Conservation (phyloP, 2,797 vertebrate species). For the Gymnothorax reevesii region DNA sequence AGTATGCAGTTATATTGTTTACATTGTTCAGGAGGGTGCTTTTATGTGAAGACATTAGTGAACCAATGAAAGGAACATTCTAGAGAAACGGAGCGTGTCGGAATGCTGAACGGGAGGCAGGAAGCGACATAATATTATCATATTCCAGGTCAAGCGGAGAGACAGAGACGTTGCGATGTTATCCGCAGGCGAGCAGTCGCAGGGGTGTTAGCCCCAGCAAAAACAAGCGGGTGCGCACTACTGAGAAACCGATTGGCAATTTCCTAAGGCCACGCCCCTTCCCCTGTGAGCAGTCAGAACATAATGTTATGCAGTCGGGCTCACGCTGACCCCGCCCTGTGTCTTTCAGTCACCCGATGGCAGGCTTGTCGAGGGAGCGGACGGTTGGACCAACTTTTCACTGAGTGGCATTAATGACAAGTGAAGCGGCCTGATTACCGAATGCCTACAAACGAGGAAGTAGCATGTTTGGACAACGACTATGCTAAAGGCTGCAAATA, state of each 20-base stretch:
- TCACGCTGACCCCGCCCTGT: background rate
- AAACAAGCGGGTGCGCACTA: background rate
- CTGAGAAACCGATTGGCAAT: background rate
- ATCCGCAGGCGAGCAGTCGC: background rate
- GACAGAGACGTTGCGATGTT: background rate
- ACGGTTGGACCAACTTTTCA: background rate
- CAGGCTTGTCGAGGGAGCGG: background rate
- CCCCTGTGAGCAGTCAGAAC: background rate
- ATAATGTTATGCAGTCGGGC: background rate
- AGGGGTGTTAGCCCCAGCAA: background rate
- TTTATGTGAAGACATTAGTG: too few relatives aligned
- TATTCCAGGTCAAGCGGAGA: conserved; percentile 13
- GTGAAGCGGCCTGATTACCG: background rate
- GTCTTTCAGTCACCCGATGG: background rate
- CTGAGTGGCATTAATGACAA: background rate
- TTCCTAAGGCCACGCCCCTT: background rate
- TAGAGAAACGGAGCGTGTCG: background rate
- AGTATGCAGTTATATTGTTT: too few relatives aligned
- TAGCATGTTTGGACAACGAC: background rate
- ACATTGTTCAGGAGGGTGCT: too few relatives aligned
- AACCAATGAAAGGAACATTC: background rate
- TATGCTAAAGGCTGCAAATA: background rate
- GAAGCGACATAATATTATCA: conserved; percentile 19
- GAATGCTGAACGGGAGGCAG: background rate
- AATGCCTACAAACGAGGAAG: background rate